phyloP scores from a whole-genome alignment of 2,797 vertebrate species.

The Catostomus latipinnis region DNA sequence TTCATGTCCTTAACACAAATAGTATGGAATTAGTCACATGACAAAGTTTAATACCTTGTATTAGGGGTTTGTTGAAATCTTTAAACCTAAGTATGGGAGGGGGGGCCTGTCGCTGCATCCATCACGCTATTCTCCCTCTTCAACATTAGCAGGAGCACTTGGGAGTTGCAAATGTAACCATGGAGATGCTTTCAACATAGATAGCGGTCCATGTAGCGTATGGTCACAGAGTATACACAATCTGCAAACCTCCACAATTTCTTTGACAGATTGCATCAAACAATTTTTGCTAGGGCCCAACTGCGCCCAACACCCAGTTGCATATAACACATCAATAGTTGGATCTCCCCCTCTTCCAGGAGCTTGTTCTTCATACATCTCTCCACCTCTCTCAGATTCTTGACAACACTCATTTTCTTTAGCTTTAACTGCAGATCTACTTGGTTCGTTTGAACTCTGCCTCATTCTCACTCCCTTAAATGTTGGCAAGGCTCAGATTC shows the following conservation, averaged over 20 bases:
- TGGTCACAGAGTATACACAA: background rate
- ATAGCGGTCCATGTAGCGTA: background rate
- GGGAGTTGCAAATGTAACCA: too few species aligned
- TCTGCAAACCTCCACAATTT: background rate
- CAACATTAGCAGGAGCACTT: too few species aligned
- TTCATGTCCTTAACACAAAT: too few species aligned
- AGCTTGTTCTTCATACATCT: background rate
- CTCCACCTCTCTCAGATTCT: constrained; percentile 10
- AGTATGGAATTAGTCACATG: too few species aligned
- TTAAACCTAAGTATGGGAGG: too few species aligned
- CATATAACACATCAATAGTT: background rate
- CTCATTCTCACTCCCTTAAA: constrained; percentile 30
- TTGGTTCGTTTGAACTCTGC: constrained; percentile 37
- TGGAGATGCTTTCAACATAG: too few species aligned
- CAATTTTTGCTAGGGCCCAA: background rate
- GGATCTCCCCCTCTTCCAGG: constrained; percentile 11
- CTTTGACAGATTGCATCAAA: constrained; percentile 17
- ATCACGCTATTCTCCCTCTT: too few species aligned
- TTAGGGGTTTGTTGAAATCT: too few species aligned
- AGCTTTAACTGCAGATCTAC: constrained; percentile 34
- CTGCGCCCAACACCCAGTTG: background rate
- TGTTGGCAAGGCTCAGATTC: background rate
- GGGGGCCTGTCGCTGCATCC: too few species aligned
- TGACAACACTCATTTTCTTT: constrained; percentile 1
- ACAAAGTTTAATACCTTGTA: too few species aligned